phyloP scores from a whole-genome alignment of 2,113 vertebrate species.

The Dryoscopus gambensis region DNA sequence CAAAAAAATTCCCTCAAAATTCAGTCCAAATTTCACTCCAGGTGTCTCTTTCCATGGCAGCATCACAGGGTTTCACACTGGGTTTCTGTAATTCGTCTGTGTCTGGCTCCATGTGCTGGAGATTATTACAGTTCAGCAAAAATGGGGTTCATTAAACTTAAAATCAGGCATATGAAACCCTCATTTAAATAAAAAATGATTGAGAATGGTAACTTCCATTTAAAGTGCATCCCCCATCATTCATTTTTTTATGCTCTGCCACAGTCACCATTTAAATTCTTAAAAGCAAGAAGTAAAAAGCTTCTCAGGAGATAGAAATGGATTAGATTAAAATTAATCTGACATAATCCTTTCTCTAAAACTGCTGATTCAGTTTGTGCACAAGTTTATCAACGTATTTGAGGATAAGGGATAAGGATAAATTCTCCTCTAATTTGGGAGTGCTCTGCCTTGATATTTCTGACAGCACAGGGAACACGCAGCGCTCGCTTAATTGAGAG shows the following conservation, averaged over 20 bases:
- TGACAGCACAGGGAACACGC: not conserved
- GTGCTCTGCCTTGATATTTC: not conserved
- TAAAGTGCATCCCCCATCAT: constrained; percentile 45
- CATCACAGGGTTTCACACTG: not conserved
- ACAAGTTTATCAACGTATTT: not conserved
- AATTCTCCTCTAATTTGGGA: not conserved
- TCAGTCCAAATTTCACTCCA: not conserved
- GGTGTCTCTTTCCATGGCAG: not conserved
- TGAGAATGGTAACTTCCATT: constrained; percentile 18
- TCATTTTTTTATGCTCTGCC: constrained; percentile 48
- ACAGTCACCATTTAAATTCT: constrained; percentile 34
- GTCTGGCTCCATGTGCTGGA: not conserved
- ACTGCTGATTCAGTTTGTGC: constrained; percentile 15
- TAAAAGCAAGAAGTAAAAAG: constrained; percentile 19
- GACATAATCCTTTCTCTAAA: constrained; percentile 22
- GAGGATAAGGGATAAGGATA: not conserved
- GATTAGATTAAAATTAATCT: constrained; percentile 56
- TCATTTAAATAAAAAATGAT: constrained; percentile 34
- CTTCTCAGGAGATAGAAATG: constrained; percentile 32
- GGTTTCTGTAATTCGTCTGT: not conserved
- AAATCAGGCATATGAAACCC: not conserved
- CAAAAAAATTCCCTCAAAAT: not conserved
- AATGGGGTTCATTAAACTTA: not conserved
- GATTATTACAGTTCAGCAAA: not conserved
- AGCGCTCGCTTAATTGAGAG: not conserved